Evolutionary conservation across 2,113 vertebrate genomes (phyloP), one percentile per base, ranked within the genome.

Genomic region (Sinocyclocheilus rhinocerous): DNA sequence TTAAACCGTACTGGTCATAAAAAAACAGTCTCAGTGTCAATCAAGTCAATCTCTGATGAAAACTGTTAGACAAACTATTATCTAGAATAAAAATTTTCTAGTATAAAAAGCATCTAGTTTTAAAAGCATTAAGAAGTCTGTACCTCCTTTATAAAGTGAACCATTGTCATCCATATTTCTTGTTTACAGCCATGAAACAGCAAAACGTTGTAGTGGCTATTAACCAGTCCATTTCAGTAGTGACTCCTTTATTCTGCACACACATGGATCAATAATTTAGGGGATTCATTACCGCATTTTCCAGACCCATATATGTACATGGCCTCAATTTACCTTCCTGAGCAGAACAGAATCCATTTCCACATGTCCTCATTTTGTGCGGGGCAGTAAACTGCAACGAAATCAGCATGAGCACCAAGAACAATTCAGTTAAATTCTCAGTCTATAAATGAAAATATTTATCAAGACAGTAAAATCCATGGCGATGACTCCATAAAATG

Each of bases 371-470:
- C 26, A 8, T 69, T 69, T 69, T 2, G 6, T 2, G 36, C 33
- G 18, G 36, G 18, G 18, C 18, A 11, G 18, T 0, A 72, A 9
- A 72, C 69, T 22, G 69, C 26, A 22, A 72, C 4, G 1, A 72
- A 42, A 72, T 72, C 69, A 72, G 36, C 69, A 72, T n/a, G 69
- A 72, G 69, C 69, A 72, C 33, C 9, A 15, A 72, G 69, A 72
- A 72, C 69, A 72, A 22, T 22, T 42, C 69, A 42, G 16, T 36
- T 72, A 18, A n/a, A 42, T 72, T 33, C 76, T 78, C 57, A 39
- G 20, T 48, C 39, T n/a, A 16, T 16, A 26, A 81, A 81, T 63
- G 42, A 81, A 81, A 81, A 81, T 81, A 81, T 81, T 81, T 65
- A 29, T 24, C 39, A 67, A 81, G 61, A 16, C n/a, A 4, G 13